Percentiles rank a stretch among this genome's conserved stretches.
phyloP scores from a whole-genome alignment of 2,797 vertebrate species.

The Pyrocephalus nanus region DNA sequence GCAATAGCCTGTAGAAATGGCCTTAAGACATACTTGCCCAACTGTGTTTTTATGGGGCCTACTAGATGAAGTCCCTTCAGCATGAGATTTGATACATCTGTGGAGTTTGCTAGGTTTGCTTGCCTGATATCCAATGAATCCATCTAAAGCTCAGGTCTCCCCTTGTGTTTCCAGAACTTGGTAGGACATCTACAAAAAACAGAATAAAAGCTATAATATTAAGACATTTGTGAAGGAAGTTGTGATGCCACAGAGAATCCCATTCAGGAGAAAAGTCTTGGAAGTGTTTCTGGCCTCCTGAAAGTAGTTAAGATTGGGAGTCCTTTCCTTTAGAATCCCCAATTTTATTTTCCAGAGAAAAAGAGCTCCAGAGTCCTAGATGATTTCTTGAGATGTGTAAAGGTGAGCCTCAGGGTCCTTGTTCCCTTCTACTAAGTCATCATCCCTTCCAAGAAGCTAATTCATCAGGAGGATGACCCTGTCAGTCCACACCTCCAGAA shows the following conservation, averaged over 20 bases:
- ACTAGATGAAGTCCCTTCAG: background rate
- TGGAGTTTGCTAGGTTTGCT: background rate
- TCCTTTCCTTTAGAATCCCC: background rate
- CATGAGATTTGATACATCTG: background rate
- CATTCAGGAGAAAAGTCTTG: background rate
- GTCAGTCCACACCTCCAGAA: background rate
- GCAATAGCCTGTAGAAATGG: background rate
- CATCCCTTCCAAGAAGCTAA: background rate
- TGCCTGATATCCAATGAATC: background rate
- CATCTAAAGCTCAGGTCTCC: background rate
- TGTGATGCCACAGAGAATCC: background rate
- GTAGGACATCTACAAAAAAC: background rate
- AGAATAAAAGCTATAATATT: background rate
- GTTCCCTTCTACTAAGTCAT: background rate
- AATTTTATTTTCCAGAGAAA: background rate
- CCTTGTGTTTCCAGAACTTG: background rate
- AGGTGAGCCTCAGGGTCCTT: background rate
- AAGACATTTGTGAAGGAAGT: background rate
- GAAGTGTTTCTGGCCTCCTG: background rate
- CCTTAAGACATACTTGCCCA: background rate
- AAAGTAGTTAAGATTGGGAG: background rate
- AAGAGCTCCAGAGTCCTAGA: background rate
- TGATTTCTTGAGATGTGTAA: background rate
- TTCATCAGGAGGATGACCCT: background rate
- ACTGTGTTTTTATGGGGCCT: background rate